phyloP scores from a whole-genome alignment of 2,888 invertebrate genomes.

The Germaria angustata region DNA sequence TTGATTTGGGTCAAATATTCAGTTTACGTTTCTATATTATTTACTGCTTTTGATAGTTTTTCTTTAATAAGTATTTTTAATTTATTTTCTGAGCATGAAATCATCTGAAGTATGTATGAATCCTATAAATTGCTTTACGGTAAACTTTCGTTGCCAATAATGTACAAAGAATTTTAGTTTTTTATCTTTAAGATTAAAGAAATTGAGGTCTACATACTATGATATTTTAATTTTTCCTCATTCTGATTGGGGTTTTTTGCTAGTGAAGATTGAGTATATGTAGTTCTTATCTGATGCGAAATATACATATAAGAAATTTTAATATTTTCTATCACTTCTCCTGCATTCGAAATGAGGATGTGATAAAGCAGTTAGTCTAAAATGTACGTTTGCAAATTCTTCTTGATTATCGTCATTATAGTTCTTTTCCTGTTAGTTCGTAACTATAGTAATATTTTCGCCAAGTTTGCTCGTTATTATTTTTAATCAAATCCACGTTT shows the following conservation, averaged over 20 bases:
- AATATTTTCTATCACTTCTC: conserved; percentile 6
- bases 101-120: conserved; percentile 27
- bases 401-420: neutral
- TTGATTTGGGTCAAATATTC: conserved; percentile 8
- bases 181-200: neutral
- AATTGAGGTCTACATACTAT: neutral
- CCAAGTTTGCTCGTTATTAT: neutral
- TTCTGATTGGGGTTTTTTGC: neutral
- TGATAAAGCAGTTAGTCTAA: neutral
- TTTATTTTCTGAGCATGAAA: conserved; percentile 33
- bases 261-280: neutral
- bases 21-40: conserved; percentile 8
- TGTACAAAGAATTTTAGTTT: conserved; percentile 44
- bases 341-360: conserved; percentile 13
- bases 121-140: conserved; percentile 37
- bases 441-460: neutral
- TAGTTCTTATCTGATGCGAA: conserved; percentile 14
- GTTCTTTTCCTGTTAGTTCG: neutral
- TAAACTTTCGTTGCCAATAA: conserved; percentile 47
- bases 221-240: neutral
- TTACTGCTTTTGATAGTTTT: conserved; percentile 8
- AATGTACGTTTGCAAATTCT: conserved; percentile 13
- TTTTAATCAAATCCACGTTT: neutral
- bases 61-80: conserved; percentile 9
- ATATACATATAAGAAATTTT: neutral